Base-by-base conservation (phyloP, 2,888 invertebrate species). In the Ectemnius cavifrons region DNA sequence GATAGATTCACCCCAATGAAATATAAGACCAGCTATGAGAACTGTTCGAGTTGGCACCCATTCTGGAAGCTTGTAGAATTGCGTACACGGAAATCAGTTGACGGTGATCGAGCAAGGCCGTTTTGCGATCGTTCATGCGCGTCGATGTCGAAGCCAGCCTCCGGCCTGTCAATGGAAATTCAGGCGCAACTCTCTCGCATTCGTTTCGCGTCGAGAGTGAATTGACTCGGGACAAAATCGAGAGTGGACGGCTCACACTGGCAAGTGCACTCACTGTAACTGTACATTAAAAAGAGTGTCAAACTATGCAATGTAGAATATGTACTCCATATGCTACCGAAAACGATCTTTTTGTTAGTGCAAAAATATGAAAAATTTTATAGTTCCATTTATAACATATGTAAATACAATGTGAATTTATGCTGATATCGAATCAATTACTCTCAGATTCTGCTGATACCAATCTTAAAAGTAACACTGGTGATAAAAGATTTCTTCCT, bases 151-250 rank as follows among this genome's bases (percentile, higher is more conserved):
- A 69, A 73, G 65, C 67, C 46, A 75, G 63, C 58, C 46, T 37
- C 28, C 64, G 47, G n/a, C 60, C 75, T 71, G 63, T 82, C 84
- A 73, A 84, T 81, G 79, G 79, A 85, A 84, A 85, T 84, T 81
- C 78, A 78, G 67, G 4, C 14, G 52, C 16, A 52, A 64, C 60
- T 69, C 49, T 52, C 37, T 62, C 68, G 68, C 79, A 72, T 75
- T 76, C 71, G 75, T 81, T 73, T 78, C 69, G 4, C 52, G 73
- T 76, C 75, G 82, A 85, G 84, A 87, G 85, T 83, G 83, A 88
- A 86, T 87, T 84, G 82, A 75, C 75, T 46, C 67, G 8, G 37
- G 77, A 82, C 79, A 87, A 87, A 88, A 88, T 85, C 84, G 85
- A 87, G 83, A 87, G 87, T 88, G 79, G 66, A 69, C 63, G 63